Conservation (phyloP, 2,113 vertebrate genomes). For the Balaenoptera acutorostrata region DNA sequence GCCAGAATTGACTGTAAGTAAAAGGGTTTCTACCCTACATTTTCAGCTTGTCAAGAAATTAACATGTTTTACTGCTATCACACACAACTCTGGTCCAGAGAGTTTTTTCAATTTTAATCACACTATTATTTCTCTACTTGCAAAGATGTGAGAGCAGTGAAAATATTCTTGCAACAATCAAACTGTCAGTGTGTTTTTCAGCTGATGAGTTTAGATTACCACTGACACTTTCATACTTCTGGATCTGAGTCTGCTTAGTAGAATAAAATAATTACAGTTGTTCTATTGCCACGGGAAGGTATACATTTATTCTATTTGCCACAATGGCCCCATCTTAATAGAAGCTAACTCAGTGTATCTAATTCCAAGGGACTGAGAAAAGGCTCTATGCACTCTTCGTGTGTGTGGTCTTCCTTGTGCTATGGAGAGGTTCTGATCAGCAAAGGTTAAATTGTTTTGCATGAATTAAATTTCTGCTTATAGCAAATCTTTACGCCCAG, state of each 20-base stretch:
- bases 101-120: conserved; percentile 34
- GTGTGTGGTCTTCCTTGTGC: not conserved
- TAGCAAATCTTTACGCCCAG: not conserved
- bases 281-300: not conserved
- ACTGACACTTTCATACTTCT: not conserved
- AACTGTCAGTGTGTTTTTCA: not conserved
- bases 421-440: not conserved
- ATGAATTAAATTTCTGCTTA: not conserved
- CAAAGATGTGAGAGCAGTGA: conserved; percentile 18
- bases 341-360: not conserved
- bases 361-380: not conserved
- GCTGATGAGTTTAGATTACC: conserved; percentile 23
- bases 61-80: conserved; percentile 51
- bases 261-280: not conserved
- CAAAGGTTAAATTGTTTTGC: not conserved
- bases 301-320: not conserved
- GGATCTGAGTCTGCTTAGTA: not conserved
- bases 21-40: not conserved
- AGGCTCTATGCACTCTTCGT: not conserved
- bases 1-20: not conserved
- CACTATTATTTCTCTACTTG: conserved; percentile 42
- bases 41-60: conserved; percentile 56
- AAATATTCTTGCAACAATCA: conserved; percentile 41
- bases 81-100: not conserved
- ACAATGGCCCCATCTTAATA: not conserved